Evolutionary conservation across 2,797 vertebrate genomes (phyloP), one percentile per base, ranked within the genome.

Genomic region (Nothura maculosa): DNA sequence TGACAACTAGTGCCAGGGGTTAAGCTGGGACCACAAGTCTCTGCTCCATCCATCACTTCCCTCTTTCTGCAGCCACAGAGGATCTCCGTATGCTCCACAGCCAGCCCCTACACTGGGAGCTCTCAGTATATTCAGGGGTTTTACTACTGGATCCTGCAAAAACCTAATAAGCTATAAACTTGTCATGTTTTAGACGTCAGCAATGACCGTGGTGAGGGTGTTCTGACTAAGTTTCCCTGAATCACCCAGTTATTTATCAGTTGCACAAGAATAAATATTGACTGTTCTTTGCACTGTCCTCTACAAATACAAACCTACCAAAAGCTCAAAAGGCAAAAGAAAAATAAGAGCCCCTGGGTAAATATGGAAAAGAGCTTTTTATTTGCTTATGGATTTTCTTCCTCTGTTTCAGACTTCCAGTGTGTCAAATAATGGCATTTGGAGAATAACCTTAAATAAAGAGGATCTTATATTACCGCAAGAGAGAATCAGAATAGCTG

Each of bases 241-340:
- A 85, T 94, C 76, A 96, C 77, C 21, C 76, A 40, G 66, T 94
- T 94, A 96, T 97, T 97, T 97, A 97, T 96, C 94, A 92, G 85
- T 92, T 80, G 70, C 32, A 84, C 89, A 91, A 93, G 86, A 95
- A 95, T 94, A 97, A 97, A 97, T 97, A 97, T 96, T 97, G 94
- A 93, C 94, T 97, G 88, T 93, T 95, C 95, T 97, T 93, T 96
- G 73, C 58, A 90, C 92, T 91, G 86, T 96, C 89, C 57, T 96
- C 87, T 88, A 55, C 63, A 94, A 96, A 96, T 61, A 85, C 38
- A 94, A 96, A 95, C 28, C 54, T 69, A 94, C 58, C 67, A 87
- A 80, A 58, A 20, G 57, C 52, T 87, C 81, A 76, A 87, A 94
- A 94, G 64, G 55, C 17, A 82, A 34, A 92, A 89, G 67, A 83